Base-by-base conservation (phyloP, 2,888 invertebrate species). In the Flexamia atlantica region DNA sequence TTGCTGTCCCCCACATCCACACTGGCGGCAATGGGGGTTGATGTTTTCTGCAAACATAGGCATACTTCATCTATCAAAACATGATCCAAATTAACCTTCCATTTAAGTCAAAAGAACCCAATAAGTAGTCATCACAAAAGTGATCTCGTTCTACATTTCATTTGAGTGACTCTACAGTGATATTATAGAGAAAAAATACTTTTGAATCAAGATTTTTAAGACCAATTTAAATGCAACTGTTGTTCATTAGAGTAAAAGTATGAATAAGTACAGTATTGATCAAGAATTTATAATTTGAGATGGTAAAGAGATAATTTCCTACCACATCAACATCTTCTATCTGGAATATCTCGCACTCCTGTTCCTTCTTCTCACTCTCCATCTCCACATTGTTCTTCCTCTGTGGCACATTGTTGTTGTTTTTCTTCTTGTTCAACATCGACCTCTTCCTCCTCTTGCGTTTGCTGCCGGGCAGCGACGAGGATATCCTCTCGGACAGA, bases 401-500 rank as follows among this genome's bases (percentile, higher is more conserved):
- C 72, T 83, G 72, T 50, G 53, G 9, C 32, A 36, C 32, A 28
- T 64, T 64, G 30, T 64, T 64, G 72, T 83, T 30, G n/a, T 85
- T 84, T 25, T 85, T 85, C 81, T 86, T 96, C 91, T 95, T 95
- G 90, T 95, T 96, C 90, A 95, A 94, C 87, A 94, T 92, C 46
- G 94, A 93, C 92, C 94, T 96, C 91, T 95, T 94, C 87, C 95
- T 94, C 83, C 96, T 93, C 89, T 95, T 95, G 90, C 96, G 95
- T 89, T 96, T 96, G 72, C 83, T 85, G 20, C 81, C 85, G 28
- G 60, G 87, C 40, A 89, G 88, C 9, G 90, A 90, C 50, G 89
- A 90, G 3, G 88, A 89, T 53, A 86, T 89, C 83, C 89, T 90
- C 85, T 91, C 91, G 25, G 89, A 53, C 14, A 74, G 84, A 4